phyloP scores from a whole-genome alignment of 2,888 invertebrate species.

The Pristionchus entomophagus region DNA sequence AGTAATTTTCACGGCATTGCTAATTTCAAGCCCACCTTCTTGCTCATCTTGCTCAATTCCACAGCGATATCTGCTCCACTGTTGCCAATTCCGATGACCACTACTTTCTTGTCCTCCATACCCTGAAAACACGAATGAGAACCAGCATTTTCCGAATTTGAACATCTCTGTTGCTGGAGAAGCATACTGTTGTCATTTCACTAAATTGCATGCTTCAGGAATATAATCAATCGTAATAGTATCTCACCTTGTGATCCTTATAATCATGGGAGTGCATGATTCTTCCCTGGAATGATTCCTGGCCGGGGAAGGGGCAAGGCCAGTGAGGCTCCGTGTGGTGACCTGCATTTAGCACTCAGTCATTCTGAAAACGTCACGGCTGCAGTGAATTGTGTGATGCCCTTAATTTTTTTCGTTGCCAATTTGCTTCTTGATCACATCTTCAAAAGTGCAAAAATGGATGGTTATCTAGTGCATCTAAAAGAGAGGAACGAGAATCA shows the following conservation, averaged over 20 bases:
- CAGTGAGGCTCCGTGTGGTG: constrained; percentile 40
- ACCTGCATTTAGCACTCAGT: too few species aligned
- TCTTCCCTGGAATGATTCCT: constrained; percentile 71
- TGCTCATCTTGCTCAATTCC: constrained; percentile 76
- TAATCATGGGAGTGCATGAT: constrained; percentile 74
- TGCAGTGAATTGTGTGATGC: too few species aligned
- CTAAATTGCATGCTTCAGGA: not conserved
- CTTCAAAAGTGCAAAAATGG: too few species aligned
- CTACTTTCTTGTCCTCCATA: constrained; percentile 76
- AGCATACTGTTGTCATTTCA: too few species aligned
- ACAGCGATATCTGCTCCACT: constrained; percentile 78
- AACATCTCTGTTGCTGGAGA: too few species aligned
- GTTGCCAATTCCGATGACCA: constrained; percentile 78
- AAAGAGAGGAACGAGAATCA: too few species aligned
- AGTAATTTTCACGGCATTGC: too few species aligned
- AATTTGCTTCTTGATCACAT: too few species aligned
- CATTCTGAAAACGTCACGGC: too few species aligned
- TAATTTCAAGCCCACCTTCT: constrained; percentile 66
- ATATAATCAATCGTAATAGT: not conserved
- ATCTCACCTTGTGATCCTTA: constrained; percentile 61
- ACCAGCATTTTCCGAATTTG: too few species aligned
- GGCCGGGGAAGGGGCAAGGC: constrained; percentile 71
- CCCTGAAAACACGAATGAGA: constrained; percentile 55
- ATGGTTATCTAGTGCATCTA: too few species aligned
- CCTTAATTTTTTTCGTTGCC: too few species aligned